Evolutionary conservation across 2,888 invertebrate genomes (phyloP).

Genomic region (Drosophila paramelanica): DNA sequence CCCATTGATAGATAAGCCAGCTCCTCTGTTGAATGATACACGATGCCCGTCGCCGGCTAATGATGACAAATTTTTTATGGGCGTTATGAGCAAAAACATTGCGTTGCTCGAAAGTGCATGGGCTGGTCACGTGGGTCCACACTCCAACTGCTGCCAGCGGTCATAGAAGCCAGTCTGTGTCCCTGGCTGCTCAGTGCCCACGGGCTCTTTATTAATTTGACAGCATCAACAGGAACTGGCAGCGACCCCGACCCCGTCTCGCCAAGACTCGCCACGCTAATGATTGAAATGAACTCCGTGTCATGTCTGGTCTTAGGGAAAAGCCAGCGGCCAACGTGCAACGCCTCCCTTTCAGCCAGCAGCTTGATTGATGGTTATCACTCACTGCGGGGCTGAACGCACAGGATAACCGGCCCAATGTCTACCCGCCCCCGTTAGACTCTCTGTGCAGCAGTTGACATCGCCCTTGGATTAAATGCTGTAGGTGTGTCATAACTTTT

Average conservation of each 20-base stretch:
- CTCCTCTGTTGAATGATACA: conserved; percentile 55
- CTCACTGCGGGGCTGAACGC: conserved; percentile 55
- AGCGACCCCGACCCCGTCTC: conserved; percentile 1
- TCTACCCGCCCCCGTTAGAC: not conserved
- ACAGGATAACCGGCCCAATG: conserved; percentile 11
- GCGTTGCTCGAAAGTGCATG: conserved; percentile 69
- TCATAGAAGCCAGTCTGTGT: conserved; percentile 3
- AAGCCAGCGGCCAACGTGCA: conserved; percentile 47
- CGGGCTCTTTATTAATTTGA: conserved; percentile 82
- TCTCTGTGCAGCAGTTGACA: conserved; percentile 45
- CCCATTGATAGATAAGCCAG: conserved; percentile 71
- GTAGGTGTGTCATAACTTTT: conserved; percentile 78
- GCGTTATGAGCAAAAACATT: conserved; percentile 70
- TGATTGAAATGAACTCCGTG: conserved; percentile 78
- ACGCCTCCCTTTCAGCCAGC: conserved; percentile 61
- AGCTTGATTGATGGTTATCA: conserved; percentile 80
- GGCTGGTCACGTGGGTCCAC: conserved; percentile 39
- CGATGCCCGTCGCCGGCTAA: conserved; percentile 58
- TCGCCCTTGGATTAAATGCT: conserved; percentile 73
- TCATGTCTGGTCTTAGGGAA: conserved; percentile 61
- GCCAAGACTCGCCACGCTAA: conserved; percentile 64
- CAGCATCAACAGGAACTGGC: conserved; percentile 77
- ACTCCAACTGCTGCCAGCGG: not conserved
- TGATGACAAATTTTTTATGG: conserved; percentile 81
- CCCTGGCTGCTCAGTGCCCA: conserved; percentile 20